These are phyloP conservation scores for Dasyurus viverrinus DNA, from an alignment of 2,113 vertebrate genomes.

Conservation along the genomic window DNA sequence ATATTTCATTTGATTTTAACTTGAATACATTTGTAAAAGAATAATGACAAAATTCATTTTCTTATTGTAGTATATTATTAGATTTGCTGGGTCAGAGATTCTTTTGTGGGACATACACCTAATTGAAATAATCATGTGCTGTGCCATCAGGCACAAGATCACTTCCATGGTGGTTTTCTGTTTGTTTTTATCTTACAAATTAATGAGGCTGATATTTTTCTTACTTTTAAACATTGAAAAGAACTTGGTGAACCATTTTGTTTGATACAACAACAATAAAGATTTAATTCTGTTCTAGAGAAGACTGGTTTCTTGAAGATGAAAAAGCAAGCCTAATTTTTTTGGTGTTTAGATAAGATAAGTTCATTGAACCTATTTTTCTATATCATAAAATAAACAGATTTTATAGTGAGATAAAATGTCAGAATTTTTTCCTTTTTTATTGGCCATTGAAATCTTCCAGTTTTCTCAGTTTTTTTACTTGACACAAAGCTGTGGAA, in stretches of 20 bases:
- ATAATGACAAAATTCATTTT: neutral
- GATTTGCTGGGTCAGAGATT: neutral
- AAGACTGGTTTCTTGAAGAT: neutral
- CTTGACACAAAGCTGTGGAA: neutral
- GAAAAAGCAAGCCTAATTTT: neutral
- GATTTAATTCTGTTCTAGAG: neutral
- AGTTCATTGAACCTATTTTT: neutral
- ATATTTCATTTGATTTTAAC: neutral
- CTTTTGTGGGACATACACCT: neutral
- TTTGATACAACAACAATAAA: neutral
- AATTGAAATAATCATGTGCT: neutral
- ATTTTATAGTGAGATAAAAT: neutral
- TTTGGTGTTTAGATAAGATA: neutral
- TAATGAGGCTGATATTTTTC: neutral
- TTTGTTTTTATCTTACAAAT: neutral
- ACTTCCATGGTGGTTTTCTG: neutral
- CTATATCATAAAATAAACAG: neutral
- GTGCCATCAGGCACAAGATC: neutral
- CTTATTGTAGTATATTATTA: neutral
- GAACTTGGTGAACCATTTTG: neutral
- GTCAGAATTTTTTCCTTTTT: neutral
- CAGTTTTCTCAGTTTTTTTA: neutral
- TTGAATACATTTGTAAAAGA: neutral
- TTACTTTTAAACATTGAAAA: neutral
- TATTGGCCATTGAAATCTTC: neutral